Conservation (phyloP, 35 echinoderm and acorn worm species). For the Apostichopus parvimensis region DNA sequence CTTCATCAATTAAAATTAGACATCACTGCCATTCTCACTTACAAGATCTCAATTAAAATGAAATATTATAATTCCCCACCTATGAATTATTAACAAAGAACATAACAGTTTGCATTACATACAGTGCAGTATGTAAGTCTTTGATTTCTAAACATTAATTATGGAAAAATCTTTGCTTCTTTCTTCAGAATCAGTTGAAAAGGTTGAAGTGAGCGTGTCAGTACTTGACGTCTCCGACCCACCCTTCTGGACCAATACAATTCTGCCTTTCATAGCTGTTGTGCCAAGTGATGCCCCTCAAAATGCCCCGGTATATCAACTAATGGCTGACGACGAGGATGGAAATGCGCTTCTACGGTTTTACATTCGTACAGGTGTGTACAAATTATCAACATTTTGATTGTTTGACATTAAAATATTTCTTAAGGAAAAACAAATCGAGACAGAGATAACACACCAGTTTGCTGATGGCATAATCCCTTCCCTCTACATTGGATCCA, state of each 20-base stretch:
- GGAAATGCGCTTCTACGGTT: constrained; percentile 47
- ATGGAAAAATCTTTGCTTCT: neutral
- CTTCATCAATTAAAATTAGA: no score
- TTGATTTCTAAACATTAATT: no score
- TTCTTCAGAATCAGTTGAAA: constrained; percentile 57
- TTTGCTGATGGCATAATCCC: no score
- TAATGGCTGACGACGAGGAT: constrained; percentile 64
- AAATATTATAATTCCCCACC: no score
- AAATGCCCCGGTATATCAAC: constrained; percentile 69
- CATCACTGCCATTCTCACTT: no score
- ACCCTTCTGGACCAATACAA: constrained; percentile 62
- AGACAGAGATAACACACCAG: no score
- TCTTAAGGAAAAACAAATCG: no score
- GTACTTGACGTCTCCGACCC: constrained; percentile 72
- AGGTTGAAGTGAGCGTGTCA: constrained; percentile 48
- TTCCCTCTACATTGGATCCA: no score
- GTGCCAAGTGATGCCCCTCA: constrained; percentile 69
- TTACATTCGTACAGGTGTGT: constrained; percentile 60
- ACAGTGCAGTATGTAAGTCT: no score
- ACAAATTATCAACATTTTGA: neutral
- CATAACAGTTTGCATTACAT: no score
- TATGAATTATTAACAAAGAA: no score
- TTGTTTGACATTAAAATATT: neutral
- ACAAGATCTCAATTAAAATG: no score
- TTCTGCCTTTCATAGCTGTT: constrained; percentile 71